phyloP scores from a whole-genome alignment of 1,140 invertebrate genomes.

The Hydropsyche tenuis region DNA sequence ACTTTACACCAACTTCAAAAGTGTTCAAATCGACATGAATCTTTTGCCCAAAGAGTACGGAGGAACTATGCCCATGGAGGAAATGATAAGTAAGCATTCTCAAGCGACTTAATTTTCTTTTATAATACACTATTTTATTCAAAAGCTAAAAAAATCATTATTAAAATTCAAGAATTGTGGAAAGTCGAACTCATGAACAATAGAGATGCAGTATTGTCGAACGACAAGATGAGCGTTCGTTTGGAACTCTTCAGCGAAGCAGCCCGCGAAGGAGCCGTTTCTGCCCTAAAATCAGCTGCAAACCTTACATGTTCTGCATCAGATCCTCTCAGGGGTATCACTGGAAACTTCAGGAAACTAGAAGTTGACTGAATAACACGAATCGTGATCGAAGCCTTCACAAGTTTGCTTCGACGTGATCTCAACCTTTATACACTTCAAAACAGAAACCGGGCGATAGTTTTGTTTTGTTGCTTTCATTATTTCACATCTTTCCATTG shows the following conservation, averaged over 20 bases:
- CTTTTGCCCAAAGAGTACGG: slow-evolving; percentile 83
- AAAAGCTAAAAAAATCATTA: too few species aligned
- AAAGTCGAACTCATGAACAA: slow-evolving; percentile 68
- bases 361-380: slow-evolving; percentile 69
- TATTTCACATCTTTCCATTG: background rate
- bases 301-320: slow-evolving; percentile 63
- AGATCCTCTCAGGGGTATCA: slow-evolving; percentile 71
- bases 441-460: background rate
- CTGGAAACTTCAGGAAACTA: slow-evolving; percentile 78
- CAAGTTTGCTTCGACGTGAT: background rate
- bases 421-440: too few species aligned
- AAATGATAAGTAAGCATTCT: slow-evolving; percentile 82
- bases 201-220: slow-evolving; percentile 63
- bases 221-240: slow-evolving; percentile 70
- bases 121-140: too few species aligned
- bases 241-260: slow-evolving; percentile 70
- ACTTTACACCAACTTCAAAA: slow-evolving; percentile 70
- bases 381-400: background rate
- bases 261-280: slow-evolving; percentile 74
- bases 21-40: slow-evolving; percentile 68
- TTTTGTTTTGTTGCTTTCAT: background rate
- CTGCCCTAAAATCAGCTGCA: slow-evolving; percentile 63
- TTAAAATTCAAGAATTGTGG: slow-evolving; percentile 65
- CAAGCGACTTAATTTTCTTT: too few species aligned
- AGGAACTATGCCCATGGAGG: slow-evolving; percentile 78